Evolutionary conservation across 2,888 invertebrate genomes (phyloP).

Genomic region (Caradrina clavipalpis): DNA sequence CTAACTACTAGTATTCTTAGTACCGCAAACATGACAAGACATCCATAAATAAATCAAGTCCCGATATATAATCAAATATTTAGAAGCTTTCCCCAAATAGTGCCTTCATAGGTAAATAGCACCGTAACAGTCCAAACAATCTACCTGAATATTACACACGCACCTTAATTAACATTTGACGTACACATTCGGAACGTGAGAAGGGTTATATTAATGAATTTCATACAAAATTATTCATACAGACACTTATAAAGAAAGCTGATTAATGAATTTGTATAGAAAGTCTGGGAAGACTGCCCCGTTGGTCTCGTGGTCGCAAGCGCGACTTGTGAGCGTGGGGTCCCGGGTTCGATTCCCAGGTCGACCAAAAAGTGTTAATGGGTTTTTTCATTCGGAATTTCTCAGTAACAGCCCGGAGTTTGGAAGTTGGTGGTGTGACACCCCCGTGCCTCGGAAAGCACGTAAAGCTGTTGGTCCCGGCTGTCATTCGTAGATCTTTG

Average conservation of each 20-base stretch:
- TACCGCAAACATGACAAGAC: slow-evolving; percentile 28
- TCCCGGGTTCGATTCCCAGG: too few relatives aligned
- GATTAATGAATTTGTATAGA: slow-evolving; percentile 52
- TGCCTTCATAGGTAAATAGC: slow-evolving; percentile 39
- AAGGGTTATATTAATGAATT: slow-evolving; percentile 65
- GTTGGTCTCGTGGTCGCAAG: too few relatives aligned
- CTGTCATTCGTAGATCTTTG: too few relatives aligned
- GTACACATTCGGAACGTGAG: slow-evolving; percentile 56
- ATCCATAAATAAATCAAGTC: slow-evolving; percentile 45
- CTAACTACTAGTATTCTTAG: slow-evolving; percentile 1
- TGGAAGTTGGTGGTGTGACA: too few relatives aligned
- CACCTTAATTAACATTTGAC: slow-evolving; percentile 65
- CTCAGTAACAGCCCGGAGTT: too few relatives aligned
- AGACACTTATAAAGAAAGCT: slow-evolving; percentile 45
- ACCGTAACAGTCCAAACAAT: slow-evolving; percentile 43
- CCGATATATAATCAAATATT: slow-evolving; percentile 54
- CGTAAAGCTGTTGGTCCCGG: too few relatives aligned
- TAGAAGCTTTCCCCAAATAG: slow-evolving; percentile 37
- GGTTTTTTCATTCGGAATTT: too few relatives aligned
- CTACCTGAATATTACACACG: slow-evolving; percentile 59
- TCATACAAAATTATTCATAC: slow-evolving; percentile 59
- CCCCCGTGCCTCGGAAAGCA: too few relatives aligned
- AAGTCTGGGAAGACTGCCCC: slow-evolving; percentile 28
- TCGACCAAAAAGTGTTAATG: too few relatives aligned
- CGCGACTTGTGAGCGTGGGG: too few relatives aligned